phyloP scores from a whole-genome alignment of 2,797 vertebrate species.

The Mus spretus region DNA sequence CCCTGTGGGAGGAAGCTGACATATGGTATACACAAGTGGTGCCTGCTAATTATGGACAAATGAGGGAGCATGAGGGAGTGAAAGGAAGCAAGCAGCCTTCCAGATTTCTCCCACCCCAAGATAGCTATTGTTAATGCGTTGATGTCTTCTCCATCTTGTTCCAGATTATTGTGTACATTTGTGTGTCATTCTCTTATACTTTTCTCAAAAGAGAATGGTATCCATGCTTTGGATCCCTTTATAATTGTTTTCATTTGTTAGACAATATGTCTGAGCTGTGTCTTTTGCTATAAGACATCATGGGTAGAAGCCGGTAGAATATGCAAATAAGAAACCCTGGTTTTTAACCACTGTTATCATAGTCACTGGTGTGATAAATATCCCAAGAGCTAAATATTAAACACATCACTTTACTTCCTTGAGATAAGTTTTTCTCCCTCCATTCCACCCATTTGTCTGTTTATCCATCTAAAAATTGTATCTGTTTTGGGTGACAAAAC shows the following conservation, averaged over 20 bases:
- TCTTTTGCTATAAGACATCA: background rate
- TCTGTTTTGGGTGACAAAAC: background rate
- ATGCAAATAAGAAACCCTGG: background rate
- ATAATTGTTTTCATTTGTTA: background rate
- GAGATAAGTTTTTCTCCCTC: background rate
- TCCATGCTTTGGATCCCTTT: background rate
- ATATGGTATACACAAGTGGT: slow-evolving; percentile 53
- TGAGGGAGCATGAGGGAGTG: slow-evolving; percentile 54
- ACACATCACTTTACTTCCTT: background rate
- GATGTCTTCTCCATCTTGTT: slow-evolving; percentile 39
- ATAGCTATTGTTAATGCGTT: slow-evolving; percentile 48
- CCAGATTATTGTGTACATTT: slow-evolving; percentile 49
- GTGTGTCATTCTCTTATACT: background rate
- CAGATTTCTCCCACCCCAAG: slow-evolving; percentile 49
- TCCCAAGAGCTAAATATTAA: background rate
- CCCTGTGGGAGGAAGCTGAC: slow-evolving; percentile 56
- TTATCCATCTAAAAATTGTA: background rate
- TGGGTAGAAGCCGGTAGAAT: background rate
- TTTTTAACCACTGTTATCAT: background rate
- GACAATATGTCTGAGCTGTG: background rate
- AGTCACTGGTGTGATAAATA: background rate
- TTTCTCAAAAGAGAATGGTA: slow-evolving; percentile 32
- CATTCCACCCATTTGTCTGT: background rate
- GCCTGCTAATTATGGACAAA: slow-evolving; percentile 67
- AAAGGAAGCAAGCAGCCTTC: slow-evolving; percentile 52